Percentiles rank a stretch among this genome's conserved stretches.
Evolutionary conservation across 2,113 vertebrate species (phyloP).

Genomic region (Theropithecus gelada): DNA sequence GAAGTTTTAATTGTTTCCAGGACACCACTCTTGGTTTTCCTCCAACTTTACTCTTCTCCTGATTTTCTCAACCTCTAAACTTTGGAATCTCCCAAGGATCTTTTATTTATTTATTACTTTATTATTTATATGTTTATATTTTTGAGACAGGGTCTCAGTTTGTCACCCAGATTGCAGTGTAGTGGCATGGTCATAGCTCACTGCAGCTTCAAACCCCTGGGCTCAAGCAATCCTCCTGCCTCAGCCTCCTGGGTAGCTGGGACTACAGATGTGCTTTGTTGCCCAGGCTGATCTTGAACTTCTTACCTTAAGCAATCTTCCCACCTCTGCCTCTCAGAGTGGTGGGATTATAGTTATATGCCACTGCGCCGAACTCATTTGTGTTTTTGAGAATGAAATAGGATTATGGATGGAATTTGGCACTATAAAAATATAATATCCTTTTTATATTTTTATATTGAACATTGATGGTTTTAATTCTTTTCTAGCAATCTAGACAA

Average conservation of each 20-base stretch:
- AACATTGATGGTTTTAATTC: background rate
- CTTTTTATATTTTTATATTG: background rate
- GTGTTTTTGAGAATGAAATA: background rate
- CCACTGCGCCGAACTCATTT: background rate
- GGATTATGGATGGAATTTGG: slow-evolving; percentile 23
- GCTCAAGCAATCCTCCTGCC: no score
- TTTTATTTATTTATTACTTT: background rate
- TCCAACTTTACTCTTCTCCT: background rate
- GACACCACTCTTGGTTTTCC: background rate
- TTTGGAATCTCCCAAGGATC: background rate
- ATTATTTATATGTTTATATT: no score
- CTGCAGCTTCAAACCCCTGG: no score
- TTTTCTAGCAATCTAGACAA: background rate
- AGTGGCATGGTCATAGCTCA: no score
- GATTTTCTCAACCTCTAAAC: background rate
- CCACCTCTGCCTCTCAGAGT: no score
- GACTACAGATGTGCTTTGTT: no score
- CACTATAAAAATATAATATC: background rate
- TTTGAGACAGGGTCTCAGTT: no score
- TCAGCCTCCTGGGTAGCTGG: no score
- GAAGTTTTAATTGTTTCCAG: background rate
- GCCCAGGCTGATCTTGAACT: no score
- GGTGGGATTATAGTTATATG: no score
- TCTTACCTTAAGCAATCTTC: no score
- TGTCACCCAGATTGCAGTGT: no score